phyloP scores from a whole-genome alignment of 2,797 vertebrate species.

The Geotrypetes seraphini region DNA sequence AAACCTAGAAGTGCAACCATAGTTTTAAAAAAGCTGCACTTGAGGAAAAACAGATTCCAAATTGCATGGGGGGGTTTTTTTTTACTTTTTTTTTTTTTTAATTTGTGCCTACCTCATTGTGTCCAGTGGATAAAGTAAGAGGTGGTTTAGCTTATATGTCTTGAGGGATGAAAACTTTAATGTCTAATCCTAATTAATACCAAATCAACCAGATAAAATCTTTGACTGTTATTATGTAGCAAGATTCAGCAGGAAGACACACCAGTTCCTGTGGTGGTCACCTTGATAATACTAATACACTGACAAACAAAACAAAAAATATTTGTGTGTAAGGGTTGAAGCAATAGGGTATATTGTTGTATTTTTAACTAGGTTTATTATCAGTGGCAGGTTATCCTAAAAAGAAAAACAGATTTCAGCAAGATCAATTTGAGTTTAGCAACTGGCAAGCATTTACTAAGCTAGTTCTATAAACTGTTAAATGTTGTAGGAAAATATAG shows the following conservation, averaged over 20 bases:
- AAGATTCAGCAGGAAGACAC: constrained; percentile 36
- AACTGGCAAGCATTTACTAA: constrained; percentile 45
- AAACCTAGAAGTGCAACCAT: constrained; percentile 57
- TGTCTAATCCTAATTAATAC: constrained; percentile 61
- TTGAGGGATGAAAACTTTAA: constrained; percentile 51
- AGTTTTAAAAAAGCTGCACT: constrained; percentile 48
- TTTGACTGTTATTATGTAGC: constrained; percentile 46
- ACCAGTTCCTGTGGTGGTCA: constrained; percentile 18
- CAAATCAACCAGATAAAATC: constrained; percentile 51
- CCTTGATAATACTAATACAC: constrained; percentile 28
- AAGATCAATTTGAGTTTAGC: constrained; percentile 34
- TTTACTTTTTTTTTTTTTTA: constrained; percentile 44
- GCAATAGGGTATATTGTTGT: constrained; percentile 19
- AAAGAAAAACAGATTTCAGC: constrained; percentile 31
- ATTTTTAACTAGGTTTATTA: constrained; percentile 18
- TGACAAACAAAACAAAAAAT: constrained; percentile 26
- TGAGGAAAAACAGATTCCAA: constrained; percentile 40
- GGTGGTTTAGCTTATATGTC: constrained; percentile 59
- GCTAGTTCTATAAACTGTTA: constrained; percentile 51
- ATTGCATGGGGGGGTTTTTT: too few species aligned
- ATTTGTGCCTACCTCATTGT: constrained; percentile 73
- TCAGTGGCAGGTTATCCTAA: constrained; percentile 23
- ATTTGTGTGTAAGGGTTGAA: constrained; percentile 28
- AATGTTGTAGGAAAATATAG: constrained; percentile 50
- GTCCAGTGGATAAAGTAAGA: constrained; percentile 66